Conservation (phyloP, 1,140 invertebrate genomes). For the Caenorhabditis latens region DNA sequence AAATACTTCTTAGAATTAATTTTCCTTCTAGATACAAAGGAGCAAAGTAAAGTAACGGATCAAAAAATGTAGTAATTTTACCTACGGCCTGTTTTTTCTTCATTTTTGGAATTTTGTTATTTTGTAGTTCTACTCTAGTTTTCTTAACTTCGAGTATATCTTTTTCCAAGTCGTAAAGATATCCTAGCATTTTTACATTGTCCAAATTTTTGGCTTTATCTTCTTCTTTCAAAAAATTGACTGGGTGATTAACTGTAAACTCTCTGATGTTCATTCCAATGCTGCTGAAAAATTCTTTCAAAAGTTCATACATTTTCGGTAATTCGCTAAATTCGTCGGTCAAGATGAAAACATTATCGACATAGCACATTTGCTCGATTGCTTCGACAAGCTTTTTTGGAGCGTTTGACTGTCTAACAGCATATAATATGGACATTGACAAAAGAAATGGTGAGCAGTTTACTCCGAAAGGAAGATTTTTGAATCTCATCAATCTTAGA, state of each 20-base stretch:
- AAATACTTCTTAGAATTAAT: not conserved
- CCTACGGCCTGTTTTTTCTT: not conserved
- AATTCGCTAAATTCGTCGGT: not conserved
- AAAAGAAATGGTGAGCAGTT: slow-evolving; percentile 3
- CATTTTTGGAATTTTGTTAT: not conserved
- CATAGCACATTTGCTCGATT: slow-evolving; percentile 10
- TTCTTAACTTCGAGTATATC: not conserved
- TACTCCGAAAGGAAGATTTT: not conserved
- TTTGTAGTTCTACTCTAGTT: not conserved
- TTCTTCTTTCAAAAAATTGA: not conserved
- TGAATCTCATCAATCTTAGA: slow-evolving; percentile 1
- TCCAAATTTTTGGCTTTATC: not conserved
- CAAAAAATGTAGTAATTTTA: not conserved
- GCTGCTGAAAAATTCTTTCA: not conserved
- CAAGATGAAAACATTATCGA: not conserved
- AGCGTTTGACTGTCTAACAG: not conserved
- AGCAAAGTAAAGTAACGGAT: not conserved
- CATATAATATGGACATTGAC: not conserved
- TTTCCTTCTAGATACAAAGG: not conserved
- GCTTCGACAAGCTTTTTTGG: not conserved
- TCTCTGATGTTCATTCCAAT: not conserved
- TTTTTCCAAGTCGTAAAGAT: not conserved
- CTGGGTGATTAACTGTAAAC: not conserved
- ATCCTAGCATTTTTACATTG: slow-evolving; percentile 7
- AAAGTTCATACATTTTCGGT: not conserved